Evolutionary conservation across 2,888 invertebrate genomes (phyloP), one percentile per base, ranked within the genome.

Genomic region (Coenonympha glycerion): DNA sequence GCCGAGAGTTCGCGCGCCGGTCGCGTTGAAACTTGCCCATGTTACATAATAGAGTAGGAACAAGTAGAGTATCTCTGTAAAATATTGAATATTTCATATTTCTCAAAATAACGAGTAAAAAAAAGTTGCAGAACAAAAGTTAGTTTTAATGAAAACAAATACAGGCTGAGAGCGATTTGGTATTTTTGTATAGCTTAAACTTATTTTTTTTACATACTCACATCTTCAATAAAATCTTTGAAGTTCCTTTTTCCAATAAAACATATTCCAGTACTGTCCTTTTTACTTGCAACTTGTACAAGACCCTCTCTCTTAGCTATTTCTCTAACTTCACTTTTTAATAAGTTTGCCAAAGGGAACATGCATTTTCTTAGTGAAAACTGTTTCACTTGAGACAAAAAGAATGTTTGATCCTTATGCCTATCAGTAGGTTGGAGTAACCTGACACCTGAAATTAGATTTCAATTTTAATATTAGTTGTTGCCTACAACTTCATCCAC

Each of bases 321-420:
- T 59, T 89, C 73, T 78, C 95, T 94, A 0, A 99, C 96, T 68
- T 93, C 86, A 6, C 69, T 70, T 79, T 99, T 99, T 1, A 88
- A 70, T 44, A 94, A 76, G 39, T 89, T 82, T 13, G 97, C 97
- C 45, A 99, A 67, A 0, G 99, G 98, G 80, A 99, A 99, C 92
- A 99, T 93, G 15, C 95, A 93, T 74, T 87, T 90, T 57, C 90
- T 89, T 16, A 99, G 83, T 0, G 96, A 89, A 53, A 88, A 79
- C 70, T 96, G 95, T 37, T 91, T 83, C 9, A 98, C 91, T 84
- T 95, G 95, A 45, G 94, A 93, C 39, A 99, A 79, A 73, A 99
- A 99, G 71, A 98, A 95, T 9, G 98, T 97, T 86, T 99, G 99
- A 76, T 99, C 99, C 83, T 99, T 99, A 36, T 87, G 83, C 19